Percentiles rank a stretch among this genome's conserved stretches.
Evolutionary conservation across 2,888 invertebrate genomes (phyloP).

Genomic region (Eupithecia centaureata): DNA sequence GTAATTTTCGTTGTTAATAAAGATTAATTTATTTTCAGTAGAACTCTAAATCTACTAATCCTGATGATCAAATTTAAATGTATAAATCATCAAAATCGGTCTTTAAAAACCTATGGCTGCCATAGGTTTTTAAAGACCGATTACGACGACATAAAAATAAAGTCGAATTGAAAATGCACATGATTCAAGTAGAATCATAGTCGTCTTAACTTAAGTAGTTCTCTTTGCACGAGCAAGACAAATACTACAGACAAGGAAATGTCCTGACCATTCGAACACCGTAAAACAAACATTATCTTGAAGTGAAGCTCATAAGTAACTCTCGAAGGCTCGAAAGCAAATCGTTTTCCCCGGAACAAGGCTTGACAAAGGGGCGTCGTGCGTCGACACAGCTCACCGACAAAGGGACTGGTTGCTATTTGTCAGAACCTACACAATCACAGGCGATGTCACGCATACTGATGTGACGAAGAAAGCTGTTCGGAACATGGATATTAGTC

Average conservation of each 20-base stretch:
- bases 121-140: too few relatives aligned
- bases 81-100: too few relatives aligned
- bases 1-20: too few relatives aligned
- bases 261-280: slow-evolving; percentile 6
- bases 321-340: slow-evolving; percentile 18
- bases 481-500: slow-evolving; percentile 17
- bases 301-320: slow-evolving; percentile 14
- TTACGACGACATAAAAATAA: too few relatives aligned
- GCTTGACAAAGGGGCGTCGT: slow-evolving; percentile 64
- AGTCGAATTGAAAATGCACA: not conserved
- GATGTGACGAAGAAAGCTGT: slow-evolving; percentile 55
- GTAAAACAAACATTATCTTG: slow-evolving; percentile 12
- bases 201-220: not conserved
- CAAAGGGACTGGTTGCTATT: slow-evolving; percentile 70
- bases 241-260: slow-evolving; percentile 1
- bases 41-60: too few relatives aligned
- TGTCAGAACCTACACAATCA: slow-evolving; percentile 66
- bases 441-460: slow-evolving; percentile 60
- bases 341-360: slow-evolving; percentile 57
- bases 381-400: slow-evolving; percentile 61
- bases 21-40: too few relatives aligned
- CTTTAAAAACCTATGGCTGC: too few relatives aligned
- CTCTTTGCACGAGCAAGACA: not conserved
- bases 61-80: too few relatives aligned
- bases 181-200: not conserved